Percentiles rank a stretch among this genome's conserved stretches.
Evolutionary conservation across 2,888 invertebrate species (phyloP).

Genomic region (Drosophila parthenogenetica): DNA sequence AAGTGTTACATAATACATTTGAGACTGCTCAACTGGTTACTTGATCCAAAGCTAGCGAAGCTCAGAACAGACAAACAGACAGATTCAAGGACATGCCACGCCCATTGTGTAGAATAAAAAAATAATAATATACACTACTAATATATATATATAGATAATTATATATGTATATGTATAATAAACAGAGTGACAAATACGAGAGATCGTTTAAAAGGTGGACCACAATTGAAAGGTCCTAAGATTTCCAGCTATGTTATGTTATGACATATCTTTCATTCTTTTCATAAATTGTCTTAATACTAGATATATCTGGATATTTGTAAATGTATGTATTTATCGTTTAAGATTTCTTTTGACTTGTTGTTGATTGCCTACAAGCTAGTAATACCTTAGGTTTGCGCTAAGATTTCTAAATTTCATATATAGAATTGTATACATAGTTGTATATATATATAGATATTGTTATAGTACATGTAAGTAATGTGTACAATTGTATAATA

Average conservation of each 20-base stretch:
- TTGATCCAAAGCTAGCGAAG: too few species aligned
- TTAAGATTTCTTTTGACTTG: slow-evolving; percentile 71
- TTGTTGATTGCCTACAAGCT: slow-evolving; percentile 80
- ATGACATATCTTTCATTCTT: slow-evolving; percentile 29
- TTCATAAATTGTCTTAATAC: slow-evolving; percentile 20
- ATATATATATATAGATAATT: slow-evolving; percentile 28
- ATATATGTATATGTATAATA: slow-evolving; percentile 33
- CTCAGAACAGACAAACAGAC: slow-evolving; percentile 27
- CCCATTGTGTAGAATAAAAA: slow-evolving; percentile 31
- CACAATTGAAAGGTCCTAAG: slow-evolving; percentile 53
- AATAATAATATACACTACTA: slow-evolving; percentile 20
- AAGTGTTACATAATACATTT: slow-evolving; percentile 43
- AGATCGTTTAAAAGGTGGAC: slow-evolving; percentile 71
- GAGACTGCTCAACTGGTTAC: slow-evolving; percentile 27
- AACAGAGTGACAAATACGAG: slow-evolving; percentile 70
- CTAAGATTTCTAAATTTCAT: slow-evolving; percentile 71
- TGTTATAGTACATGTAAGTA: slow-evolving; percentile 41
- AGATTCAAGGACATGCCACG: slow-evolving; percentile 47
- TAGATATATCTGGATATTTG: slow-evolving; percentile 20
- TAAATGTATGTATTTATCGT: slow-evolving; percentile 38
- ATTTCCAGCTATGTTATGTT: slow-evolving; percentile 68
- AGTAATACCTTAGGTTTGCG: slow-evolving; percentile 81
- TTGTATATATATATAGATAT: slow-evolving; percentile 16
- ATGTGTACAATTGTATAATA: slow-evolving; percentile 75
- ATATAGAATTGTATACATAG: slow-evolving; percentile 10